These are phyloP conservation scores for Hoplodrina ambigua DNA, from an alignment of 2,888 invertebrate genomes.

Conservation along the genomic window DNA sequence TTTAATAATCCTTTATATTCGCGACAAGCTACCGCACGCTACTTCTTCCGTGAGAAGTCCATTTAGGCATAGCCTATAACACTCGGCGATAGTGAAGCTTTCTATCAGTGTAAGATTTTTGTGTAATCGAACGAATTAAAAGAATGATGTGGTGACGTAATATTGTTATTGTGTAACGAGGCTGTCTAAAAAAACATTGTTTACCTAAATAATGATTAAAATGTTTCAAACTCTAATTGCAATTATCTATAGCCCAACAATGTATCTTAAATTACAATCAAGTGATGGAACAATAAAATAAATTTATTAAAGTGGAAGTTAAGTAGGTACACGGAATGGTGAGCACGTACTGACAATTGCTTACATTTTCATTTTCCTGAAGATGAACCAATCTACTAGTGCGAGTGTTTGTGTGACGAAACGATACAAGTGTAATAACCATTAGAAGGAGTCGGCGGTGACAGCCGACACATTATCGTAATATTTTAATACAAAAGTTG, in stretches of 20 bases:
- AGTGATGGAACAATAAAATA: not conserved
- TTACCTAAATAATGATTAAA: not conserved
- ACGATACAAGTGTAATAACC: not conserved
- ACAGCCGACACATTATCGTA: not conserved
- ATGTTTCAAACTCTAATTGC: not conserved
- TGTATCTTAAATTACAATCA: not conserved
- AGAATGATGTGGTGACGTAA: too few species aligned
- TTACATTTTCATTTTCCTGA: not conserved
- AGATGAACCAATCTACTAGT: not conserved
- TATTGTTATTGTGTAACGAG: too few species aligned
- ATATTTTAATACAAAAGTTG: conserved; percentile 1
- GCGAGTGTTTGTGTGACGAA: not conserved
- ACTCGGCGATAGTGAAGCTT: too few species aligned
- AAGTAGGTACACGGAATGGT: too few species aligned
- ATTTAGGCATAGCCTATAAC: too few species aligned
- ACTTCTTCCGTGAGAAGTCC: too few species aligned
- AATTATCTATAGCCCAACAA: not conserved
- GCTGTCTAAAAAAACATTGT: not conserved
- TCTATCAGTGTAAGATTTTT: too few species aligned
- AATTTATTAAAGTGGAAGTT: not conserved
- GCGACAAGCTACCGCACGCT: too few species aligned
- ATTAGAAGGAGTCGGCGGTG: not conserved
- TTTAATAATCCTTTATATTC: not conserved
- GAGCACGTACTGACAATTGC: not conserved
- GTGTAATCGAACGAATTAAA: too few species aligned